Evolutionary conservation across 2,797 vertebrate genomes (phyloP).

Genomic region (Neosilurus mollespiculum): DNA sequence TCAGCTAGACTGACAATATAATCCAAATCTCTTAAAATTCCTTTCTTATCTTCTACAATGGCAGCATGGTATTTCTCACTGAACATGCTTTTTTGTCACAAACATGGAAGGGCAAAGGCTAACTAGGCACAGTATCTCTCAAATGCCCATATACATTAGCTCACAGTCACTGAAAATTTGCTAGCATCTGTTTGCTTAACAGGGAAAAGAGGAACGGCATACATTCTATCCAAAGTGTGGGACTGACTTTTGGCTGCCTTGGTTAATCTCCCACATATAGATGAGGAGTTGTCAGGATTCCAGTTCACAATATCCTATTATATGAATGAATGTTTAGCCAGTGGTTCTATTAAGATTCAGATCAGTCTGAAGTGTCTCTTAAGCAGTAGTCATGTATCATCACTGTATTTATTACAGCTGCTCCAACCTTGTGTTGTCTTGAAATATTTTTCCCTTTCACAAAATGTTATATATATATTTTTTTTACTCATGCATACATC

Average conservation of each 20-base stretch:
- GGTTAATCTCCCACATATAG: neutral
- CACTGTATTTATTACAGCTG: neutral
- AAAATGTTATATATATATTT: neutral
- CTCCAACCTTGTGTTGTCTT: neutral
- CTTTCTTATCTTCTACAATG: conserved; percentile 1
- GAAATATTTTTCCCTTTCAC: neutral
- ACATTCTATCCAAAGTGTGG: neutral
- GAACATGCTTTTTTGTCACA: neutral
- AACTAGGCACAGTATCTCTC: neutral
- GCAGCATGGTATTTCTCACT: neutral
- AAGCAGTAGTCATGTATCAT: neutral
- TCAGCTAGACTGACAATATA: neutral
- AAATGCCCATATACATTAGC: neutral
- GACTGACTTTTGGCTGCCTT: neutral
- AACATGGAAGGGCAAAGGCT: neutral
- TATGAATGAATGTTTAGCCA: neutral
- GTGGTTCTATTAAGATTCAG: neutral
- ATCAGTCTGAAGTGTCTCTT: neutral
- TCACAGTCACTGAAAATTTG: neutral
- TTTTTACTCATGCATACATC: neutral
- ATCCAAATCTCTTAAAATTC: neutral
- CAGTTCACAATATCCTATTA: neutral
- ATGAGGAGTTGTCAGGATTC: neutral
- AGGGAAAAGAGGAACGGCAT: neutral
- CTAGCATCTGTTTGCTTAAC: neutral